Percentiles rank a stretch among this genome's conserved stretches.
phyloP scores from a whole-genome alignment of 92 coral and sea anemone genomes.

The Epizoanthus ramosus region DNA sequence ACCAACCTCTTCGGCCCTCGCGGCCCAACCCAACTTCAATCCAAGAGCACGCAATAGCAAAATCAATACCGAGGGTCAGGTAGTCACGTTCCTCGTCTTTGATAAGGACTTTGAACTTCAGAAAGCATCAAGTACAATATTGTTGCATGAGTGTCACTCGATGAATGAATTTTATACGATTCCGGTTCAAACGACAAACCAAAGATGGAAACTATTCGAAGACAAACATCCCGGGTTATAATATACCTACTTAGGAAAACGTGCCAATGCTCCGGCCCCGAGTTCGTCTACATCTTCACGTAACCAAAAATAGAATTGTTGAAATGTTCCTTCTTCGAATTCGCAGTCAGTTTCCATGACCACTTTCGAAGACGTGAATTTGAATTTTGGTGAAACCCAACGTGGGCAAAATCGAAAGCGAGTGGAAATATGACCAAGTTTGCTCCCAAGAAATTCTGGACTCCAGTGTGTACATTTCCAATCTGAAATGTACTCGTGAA shows the following conservation, averaged over 20 bases:
- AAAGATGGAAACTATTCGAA: neutral
- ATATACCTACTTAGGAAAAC: constrained; percentile 66
- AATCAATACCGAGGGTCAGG: no score
- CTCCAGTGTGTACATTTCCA: constrained; percentile 85
- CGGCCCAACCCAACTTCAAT: no score
- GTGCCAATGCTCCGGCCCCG: constrained; percentile 65
- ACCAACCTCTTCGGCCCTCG: no score
- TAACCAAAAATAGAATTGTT: constrained; percentile 83
- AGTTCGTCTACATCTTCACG: constrained; percentile 42
- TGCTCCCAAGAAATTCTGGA: constrained; percentile 71
- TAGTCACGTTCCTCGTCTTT: no score
- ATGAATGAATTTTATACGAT: neutral
- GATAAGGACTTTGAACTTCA: no score
- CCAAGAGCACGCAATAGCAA: no score
- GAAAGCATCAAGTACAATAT: no score
- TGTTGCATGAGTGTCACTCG: neutral
- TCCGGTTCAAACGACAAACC: neutral
- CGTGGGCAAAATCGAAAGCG: constrained; percentile 80
- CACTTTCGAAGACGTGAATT: constrained; percentile 42
- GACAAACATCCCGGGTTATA: neutral
- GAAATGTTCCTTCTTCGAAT: constrained; percentile 75
- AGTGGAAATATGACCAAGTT: constrained; percentile 72
- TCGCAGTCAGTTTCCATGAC: constrained; percentile 92
- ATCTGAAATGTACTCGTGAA: constrained; percentile 60
- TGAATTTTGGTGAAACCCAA: constrained; percentile 40